Base-by-base conservation (phyloP, 1,140 invertebrate species). In the Diabrotica virgifera region DNA sequence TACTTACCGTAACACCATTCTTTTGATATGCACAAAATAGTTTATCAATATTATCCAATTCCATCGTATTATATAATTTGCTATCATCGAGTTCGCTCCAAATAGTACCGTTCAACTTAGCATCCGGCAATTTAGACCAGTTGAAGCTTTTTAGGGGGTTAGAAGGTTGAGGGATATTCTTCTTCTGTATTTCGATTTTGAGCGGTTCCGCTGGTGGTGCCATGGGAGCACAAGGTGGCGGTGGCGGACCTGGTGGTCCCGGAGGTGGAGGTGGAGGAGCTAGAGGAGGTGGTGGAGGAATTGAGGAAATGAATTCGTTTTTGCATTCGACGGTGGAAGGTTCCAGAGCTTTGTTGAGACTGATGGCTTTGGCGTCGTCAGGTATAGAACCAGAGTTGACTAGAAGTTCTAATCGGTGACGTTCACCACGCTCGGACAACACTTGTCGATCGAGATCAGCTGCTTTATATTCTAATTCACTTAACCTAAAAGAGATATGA, bases 111-210 rank as follows among this genome's bases (percentile, higher is more conserved):
- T 88, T 88, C 0, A 93, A 79, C 74, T 93, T 93, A 24, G 92
- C 87, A 72, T 96, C 94, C 0, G 94, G 91, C 67, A 98, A 82
- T 75, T 97, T 97, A 6, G 92, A 93, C 96, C 97, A 99, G 80
- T 99, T 99, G 81, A 98, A 96, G 36, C 95, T 96, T 79, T 98
- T 98, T 3, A 98, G 81, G 0, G 95, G 93, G 80, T 94, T 93
- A 13, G 90, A 88, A 5, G 96, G 92, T 73, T 95, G 92, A 67
- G 95, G 95, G 62, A 93, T 88, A 70, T 92, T 89, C 76, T 92
- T 62, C 69, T 86, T 86, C 40, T 82, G 82, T 55, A 81, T 74
- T 57, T 85, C 82, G 4, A 73, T 67, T 55, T 83, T 79, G 40
- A 85, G 79, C 11, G 86, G 86, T 62, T 69, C 82, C 4, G 85